Percentiles rank a stretch among this genome's conserved stretches.
These are phyloP conservation scores for Scyliorhinus canicula DNA, from an alignment of 2,797 vertebrate species.

Conservation along the genomic window DNA sequence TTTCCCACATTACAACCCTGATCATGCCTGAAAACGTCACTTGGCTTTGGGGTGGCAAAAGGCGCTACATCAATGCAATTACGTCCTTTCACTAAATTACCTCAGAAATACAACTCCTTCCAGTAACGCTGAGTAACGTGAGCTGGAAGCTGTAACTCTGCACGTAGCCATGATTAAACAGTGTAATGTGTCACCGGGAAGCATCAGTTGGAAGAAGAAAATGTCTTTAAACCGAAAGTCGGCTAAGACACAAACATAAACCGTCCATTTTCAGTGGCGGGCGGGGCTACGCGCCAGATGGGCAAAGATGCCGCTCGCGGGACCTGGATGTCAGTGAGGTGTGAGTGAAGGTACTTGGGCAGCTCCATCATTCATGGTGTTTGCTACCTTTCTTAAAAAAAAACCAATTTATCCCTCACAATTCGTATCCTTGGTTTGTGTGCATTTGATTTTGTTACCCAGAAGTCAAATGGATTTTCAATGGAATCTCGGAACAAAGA, in stretches of 20 bases:
- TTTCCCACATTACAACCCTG: not conserved
- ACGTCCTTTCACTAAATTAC: not conserved
- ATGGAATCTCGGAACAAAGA: not conserved
- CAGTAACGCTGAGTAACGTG: not conserved
- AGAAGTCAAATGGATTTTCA: conserved; percentile 15
- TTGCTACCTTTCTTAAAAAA: not conserved
- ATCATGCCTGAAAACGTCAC: not conserved
- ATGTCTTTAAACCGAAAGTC: not conserved
- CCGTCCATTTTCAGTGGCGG: not conserved
- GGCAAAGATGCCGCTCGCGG: not conserved
- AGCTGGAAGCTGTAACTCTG: not conserved
- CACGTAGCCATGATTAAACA: not conserved
- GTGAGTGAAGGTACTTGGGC: no score
- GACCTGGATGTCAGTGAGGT: not conserved
- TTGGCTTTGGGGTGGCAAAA: no score
- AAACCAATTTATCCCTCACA: not conserved
- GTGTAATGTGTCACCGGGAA: not conserved
- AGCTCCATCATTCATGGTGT: not conserved
- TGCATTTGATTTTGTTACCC: not conserved
- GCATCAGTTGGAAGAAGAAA: not conserved
- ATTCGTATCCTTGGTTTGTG: not conserved
- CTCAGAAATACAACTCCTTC: not conserved
- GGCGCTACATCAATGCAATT: not conserved
- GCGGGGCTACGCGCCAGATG: not conserved
- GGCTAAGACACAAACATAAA: not conserved